These are phyloP conservation scores for Drosophila orena DNA, from an alignment of 1,140 invertebrate genomes.

Conservation along the genomic window DNA sequence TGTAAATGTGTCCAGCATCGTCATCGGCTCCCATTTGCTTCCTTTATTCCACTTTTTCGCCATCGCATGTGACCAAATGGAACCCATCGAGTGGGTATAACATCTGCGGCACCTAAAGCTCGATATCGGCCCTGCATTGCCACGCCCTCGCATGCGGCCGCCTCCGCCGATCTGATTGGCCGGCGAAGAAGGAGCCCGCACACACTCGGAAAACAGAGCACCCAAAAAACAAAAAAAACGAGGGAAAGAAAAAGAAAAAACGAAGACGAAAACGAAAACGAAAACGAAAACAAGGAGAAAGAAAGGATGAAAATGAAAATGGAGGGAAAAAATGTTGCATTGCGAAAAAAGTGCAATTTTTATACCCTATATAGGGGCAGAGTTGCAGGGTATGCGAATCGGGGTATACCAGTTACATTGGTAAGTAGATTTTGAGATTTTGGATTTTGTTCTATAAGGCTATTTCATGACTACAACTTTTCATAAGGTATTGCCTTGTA, in stretches of 20 bases:
- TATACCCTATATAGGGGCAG: conserved; percentile 20
- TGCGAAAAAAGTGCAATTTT: conserved; percentile 34
- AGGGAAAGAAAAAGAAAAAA: background rate
- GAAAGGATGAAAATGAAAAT: conserved; percentile 17
- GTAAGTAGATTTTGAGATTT: too few relatives aligned
- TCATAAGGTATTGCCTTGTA: too few relatives aligned
- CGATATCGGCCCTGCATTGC: conserved; percentile 51
- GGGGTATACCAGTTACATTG: background rate
- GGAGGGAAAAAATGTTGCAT: conserved; percentile 11
- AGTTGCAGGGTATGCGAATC: background rate
- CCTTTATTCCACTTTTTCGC: background rate
- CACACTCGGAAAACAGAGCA: conserved; percentile 16
- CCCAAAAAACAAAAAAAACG: conserved; percentile 1
- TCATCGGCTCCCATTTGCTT: conserved; percentile 6
- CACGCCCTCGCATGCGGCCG: conserved; percentile 59
- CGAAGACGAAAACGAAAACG: background rate
- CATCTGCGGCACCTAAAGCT: conserved; percentile 38
- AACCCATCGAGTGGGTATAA: conserved; percentile 15
- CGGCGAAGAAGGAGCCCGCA: conserved; percentile 24
- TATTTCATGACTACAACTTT: too few relatives aligned
- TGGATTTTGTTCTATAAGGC: too few relatives aligned
- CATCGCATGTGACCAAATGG: conserved; percentile 11
- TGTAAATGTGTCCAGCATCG: conserved; percentile 42
- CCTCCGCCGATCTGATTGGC: conserved; percentile 65
- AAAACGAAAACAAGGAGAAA: conserved; percentile 4